Base-by-base conservation (phyloP, 2,113 vertebrate genomes). In the Aldabrachelys gigantea region DNA sequence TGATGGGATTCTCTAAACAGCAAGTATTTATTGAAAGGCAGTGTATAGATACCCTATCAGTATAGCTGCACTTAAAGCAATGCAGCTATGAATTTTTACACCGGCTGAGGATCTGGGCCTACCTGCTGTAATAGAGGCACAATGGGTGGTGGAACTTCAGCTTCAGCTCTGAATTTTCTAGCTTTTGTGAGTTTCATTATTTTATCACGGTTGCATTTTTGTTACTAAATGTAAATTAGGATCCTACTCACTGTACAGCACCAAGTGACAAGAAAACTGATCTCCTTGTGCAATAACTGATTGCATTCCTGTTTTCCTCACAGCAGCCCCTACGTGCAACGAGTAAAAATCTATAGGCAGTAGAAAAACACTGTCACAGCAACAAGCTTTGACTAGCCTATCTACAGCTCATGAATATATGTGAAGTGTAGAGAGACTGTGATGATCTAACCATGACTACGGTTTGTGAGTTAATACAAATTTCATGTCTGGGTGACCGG, bases 191-290 rank as follows among this genome's bases (percentile, higher is more conserved):
- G 49, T 80, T 80, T 56, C 6, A 2, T 79, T 84, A 47, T 96
- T 94, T 89, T 72, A 92, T 52, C 44, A 11, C n/a, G 5, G n/a
- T 49, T 29, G 56, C n/a, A 54, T 89, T 52, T 83, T 38, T 17
- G 65, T 0, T 0, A 1, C 0, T 29, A 75, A 41, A n/a, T 4
- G 80, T 49, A 82, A 62, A 94, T 85, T 59, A 76, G 1, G 1
- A 86, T 90, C 95, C 87, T 80, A 65, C 84, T 93, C 80, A 85
- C 80, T 92, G n/a, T 89, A 50, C 50, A 85, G 85, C 91, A 96
- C 94, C 75, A 93, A 87, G 83, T 56, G 59, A 92, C 85, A 25
- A 41, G 78, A 79, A 84, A 88, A 38, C 84, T 78, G 54, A 21
- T 62, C 91, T 89, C 59, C 62, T 76, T 81, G 59, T 85, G 88